Evolutionary conservation across 2,888 invertebrate species (phyloP), one percentile per base, ranked within the genome.

Genomic region (Bugulina stolonifera): DNA sequence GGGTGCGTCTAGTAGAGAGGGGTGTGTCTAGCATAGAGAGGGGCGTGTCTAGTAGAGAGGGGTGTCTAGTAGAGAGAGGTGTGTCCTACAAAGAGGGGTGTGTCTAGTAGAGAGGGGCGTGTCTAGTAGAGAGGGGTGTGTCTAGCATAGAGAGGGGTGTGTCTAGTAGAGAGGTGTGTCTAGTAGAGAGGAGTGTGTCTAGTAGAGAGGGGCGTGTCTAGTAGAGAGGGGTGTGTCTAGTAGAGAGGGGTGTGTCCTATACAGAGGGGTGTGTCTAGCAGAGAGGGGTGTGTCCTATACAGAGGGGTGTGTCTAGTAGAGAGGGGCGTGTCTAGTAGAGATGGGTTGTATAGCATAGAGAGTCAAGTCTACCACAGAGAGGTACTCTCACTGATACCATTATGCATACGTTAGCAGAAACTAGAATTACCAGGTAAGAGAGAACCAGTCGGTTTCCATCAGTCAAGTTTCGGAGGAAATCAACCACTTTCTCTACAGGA

Each of bases 401-500:
- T n/a, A n/a, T n/a, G n/a, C n/a, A n/a, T n/a, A n/a, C n/a, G n/a
- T n/a, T n/a, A n/a, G n/a, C n/a, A n/a, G n/a, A n/a, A n/a, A n/a
- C n/a, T n/a, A n/a, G n/a, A n/a, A n/a, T n/a, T n/a, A 64, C 64
- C 64, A 64, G 32, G 32, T 64, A 64, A 64, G 27, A 3, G 64
- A 64, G 22, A 18, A 64, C 64, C 5, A 64, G 64, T 14, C n/a
- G 2, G 3, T 14, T 29, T 27, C 64, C 64, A 64, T 64, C 32
- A 5, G 3, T 32, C 27, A 25, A 32, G 10, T 91, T 88, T n/a
- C 93, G 86, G 23, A 99, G 86, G 83, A 92, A 97, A 80, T 94
- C 93, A 54, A 97, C 86, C 54, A 99, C 91, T 82, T 91, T 89
- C 0, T 93, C 91, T 72, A 97, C 88, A 0, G 97, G 95, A 54